Percentiles rank a stretch among this genome's conserved stretches.
Evolutionary conservation across 2,888 invertebrate genomes (phyloP).

Genomic region (Hyposoter dolosus): DNA sequence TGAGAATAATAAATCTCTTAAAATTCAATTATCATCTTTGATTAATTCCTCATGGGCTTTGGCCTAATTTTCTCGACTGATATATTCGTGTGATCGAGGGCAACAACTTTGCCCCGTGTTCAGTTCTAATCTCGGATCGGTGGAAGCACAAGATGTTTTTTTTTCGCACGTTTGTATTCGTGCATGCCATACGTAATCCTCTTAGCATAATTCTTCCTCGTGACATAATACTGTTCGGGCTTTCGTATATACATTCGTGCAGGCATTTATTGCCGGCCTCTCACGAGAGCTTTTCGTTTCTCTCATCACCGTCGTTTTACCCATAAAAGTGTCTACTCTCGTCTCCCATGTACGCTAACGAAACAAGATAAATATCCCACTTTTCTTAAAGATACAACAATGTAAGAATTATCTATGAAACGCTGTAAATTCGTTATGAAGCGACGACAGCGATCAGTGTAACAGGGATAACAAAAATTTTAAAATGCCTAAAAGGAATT

Average conservation of each 20-base stretch:
- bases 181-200: constrained; percentile 66
- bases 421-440: not conserved
- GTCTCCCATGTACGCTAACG: constrained; percentile 9
- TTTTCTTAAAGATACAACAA: not conserved
- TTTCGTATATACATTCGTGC: constrained; percentile 49
- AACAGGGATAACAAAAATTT: not conserved
- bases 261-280: constrained; percentile 55
- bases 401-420: not conserved
- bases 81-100: constrained; percentile 13
- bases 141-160: constrained; percentile 11
- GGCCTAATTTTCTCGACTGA: not conserved
- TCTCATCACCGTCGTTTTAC: constrained; percentile 49
- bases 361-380: constrained; percentile 34
- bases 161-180: constrained; percentile 57
- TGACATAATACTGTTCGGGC: constrained; percentile 64
- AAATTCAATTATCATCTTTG: not conserved
- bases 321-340: constrained; percentile 47
- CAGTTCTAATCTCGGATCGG: constrained; percentile 32
- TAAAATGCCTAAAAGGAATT: not conserved
- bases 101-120: constrained; percentile 45
- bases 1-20: not conserved
- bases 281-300: constrained; percentile 63
- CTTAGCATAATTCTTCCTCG: constrained; percentile 65
- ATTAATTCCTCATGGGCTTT: not conserved
- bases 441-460: not conserved